Base-by-base conservation (phyloP, 2,888 invertebrate genomes). In the Drosophila lacicola region DNA sequence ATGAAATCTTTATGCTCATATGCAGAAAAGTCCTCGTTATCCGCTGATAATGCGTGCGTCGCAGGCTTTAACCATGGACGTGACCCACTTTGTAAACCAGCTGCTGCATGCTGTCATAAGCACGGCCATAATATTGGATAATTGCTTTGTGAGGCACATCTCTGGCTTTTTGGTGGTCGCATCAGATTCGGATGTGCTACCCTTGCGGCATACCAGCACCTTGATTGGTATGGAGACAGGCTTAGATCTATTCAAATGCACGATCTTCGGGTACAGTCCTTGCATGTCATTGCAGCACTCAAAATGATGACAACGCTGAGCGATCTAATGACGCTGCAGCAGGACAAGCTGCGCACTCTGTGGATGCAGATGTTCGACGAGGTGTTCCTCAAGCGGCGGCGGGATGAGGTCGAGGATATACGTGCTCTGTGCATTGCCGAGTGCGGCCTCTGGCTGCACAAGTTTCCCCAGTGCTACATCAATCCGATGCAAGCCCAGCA, bases 241-340 rank as follows among this genome's bases (percentile, higher is more conserved):
- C 8, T 19, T 47, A 14, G 17, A 3, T 25, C 25, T 25, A 25
- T 6, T 25, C 8, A 25, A 25, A 8, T 25, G 6, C 25, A 25
- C 25, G 25, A 25, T 25, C 25, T 25, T 25, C 17, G 4, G 4
- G 8, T 37, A 11, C 11, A 14, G 4, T 6, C 6, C 3, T 17
- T 17, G 17, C n/a, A 11, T 37, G n/a, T 37, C 19, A 21, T 51
- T 51, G 51, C 51, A 51, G 51, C 6, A 2, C 0, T 51, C 21
- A 51, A 51, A 37, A 6, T 51, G 21, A 51, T 51, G 51, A 51
- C 36, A 3, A 9, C 37, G n/a, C 2, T 51, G 37, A 14, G 11
- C 11, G 37, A 51, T 3, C 11, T 21, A 21, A n/a, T 25, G n/a
- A 6, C 8, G 21, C 51, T 51, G 37, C n/a, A 21, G n/a, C 6